Conservation (phyloP, 2,797 vertebrate species). For the Sebastes jordani region DNA sequence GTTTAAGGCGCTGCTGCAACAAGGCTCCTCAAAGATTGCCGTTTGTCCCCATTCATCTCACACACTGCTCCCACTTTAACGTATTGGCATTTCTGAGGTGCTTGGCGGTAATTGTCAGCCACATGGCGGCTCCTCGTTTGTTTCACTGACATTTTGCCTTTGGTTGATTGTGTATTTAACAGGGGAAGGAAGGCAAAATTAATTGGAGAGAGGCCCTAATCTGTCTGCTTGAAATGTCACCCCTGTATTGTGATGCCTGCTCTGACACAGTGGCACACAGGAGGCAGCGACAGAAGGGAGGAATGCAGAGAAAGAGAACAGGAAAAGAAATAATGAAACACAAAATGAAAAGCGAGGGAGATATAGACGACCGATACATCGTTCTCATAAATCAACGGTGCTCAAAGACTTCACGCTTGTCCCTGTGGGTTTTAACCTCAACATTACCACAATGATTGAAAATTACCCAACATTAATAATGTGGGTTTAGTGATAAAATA, state of each 20-base stretch:
- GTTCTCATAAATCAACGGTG: slow-evolving; percentile 2
- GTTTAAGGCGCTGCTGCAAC: slow-evolving; percentile 23
- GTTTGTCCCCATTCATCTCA: slow-evolving; percentile 73
- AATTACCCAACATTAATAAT: slow-evolving; percentile 10
- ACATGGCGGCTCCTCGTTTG: slow-evolving; percentile 76
- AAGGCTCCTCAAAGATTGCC: slow-evolving; percentile 40
- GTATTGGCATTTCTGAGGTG: slow-evolving; percentile 84
- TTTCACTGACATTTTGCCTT: slow-evolving; percentile 86
- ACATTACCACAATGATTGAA: slow-evolving; percentile 21
- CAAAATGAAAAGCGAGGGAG: not conserved
- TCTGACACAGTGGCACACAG: slow-evolving; percentile 60
- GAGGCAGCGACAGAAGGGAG: slow-evolving; percentile 4
- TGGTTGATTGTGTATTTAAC: slow-evolving; percentile 87
- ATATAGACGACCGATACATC: not conserved
- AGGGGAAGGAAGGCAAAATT: slow-evolving; percentile 80
- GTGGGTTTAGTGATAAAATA: not conserved
- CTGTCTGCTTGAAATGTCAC: slow-evolving; percentile 87
- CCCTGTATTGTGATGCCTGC: slow-evolving; percentile 70
- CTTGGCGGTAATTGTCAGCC: slow-evolving; percentile 82
- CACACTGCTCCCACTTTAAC: slow-evolving; percentile 74
- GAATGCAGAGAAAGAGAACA: not conserved
- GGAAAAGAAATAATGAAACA: not conserved
- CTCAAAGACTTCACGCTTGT: not conserved
- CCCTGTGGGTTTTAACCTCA: slow-evolving; percentile 16
- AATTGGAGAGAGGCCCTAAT: slow-evolving; percentile 85